These are phyloP conservation scores for Pterophyllum scalare DNA, from an alignment of 2,113 vertebrate genomes.

Conservation along the genomic window DNA sequence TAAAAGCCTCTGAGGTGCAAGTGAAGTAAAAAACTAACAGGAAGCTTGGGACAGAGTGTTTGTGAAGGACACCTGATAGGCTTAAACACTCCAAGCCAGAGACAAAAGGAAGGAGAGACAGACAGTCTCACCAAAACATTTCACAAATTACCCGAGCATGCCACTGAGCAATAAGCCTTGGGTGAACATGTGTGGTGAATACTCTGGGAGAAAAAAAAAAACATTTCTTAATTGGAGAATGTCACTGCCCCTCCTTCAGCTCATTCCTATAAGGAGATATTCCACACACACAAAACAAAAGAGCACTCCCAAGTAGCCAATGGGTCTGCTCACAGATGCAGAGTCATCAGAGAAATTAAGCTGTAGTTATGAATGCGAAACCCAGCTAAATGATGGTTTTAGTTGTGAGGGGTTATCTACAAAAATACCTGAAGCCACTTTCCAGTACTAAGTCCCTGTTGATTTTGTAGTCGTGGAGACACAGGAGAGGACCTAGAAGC, in stretches of 20 bases:
- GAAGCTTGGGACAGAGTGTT: slow-evolving; percentile 39
- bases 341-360: slow-evolving; percentile 5
- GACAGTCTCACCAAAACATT: slow-evolving; percentile 40
- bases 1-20: slow-evolving; percentile 86
- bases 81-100: slow-evolving; percentile 46
- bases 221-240: slow-evolving; percentile 62
- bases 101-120: slow-evolving; percentile 25
- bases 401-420: slow-evolving; percentile 20
- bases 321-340: slow-evolving; percentile 37
- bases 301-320: slow-evolving; percentile 53
- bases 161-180: slow-evolving; percentile 40
- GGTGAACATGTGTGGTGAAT: slow-evolving; percentile 54
- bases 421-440: slow-evolving; percentile 47
- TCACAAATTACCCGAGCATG: slow-evolving; percentile 61
- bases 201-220: slow-evolving; percentile 68
- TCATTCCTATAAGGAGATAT: slow-evolving; percentile 63
- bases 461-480: slow-evolving; percentile 71
- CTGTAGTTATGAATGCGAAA: slow-evolving; percentile 28
- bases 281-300: slow-evolving; percentile 43
- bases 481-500: slow-evolving; percentile 74
- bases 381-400: slow-evolving; percentile 38
- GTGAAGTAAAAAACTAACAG: slow-evolving; percentile 24
- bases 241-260: slow-evolving; percentile 72
- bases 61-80: slow-evolving; percentile 38
- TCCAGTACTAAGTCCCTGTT: slow-evolving; percentile 53